Base-by-base conservation (phyloP, 1,140 invertebrate genomes). In the Saxidomus purpurata region DNA sequence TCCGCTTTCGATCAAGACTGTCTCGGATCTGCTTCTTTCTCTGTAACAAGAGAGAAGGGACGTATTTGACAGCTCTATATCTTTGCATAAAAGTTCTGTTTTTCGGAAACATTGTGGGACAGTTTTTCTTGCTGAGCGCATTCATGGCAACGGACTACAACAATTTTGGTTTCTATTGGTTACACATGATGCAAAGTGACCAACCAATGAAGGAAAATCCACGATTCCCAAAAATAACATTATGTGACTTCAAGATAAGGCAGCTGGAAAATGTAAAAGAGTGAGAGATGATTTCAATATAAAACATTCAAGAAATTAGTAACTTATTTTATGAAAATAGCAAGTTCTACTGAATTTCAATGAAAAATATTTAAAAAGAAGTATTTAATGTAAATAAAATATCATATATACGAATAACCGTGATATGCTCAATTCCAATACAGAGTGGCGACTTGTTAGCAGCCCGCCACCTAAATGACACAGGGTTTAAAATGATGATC, bases 181-280 rank as follows among this genome's bases (percentile, higher is more conserved):
- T 96, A 17, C 88, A 92, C 47, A 92, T 94, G 38, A 91, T 96
- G 43, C 87, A 93, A 31, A 91, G 93, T 36, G 94, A 95, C 11
- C 90, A 94, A 22, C 93, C 95, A 52, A 96, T 95, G 96, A 94
- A 91, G 82, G 93, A 93, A 40, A 94, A 93, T 83, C 94, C 91
- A 89, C 89, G 95, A 34, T 96, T 96, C 92, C 96, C 96, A 19
- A 92, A 96, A 19, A 95, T 96, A 15, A 96, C 96, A 0, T 92
- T 96, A 85, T 96, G 96, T 91, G 96, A 96, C 87, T 96, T 96
- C 92, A 92, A 96, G 79, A 95, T 96, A 28, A 94, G 96, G 31
- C 96, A 96, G 17, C 92, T 96, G 31, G 67, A 91, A 34, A 94
- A 94, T 87, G 36, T 93, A 91, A 95, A 95, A 63, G 81, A 92